Conservation (phyloP, 2,888 invertebrate species). For the Cremastobaeus sp. region DNA sequence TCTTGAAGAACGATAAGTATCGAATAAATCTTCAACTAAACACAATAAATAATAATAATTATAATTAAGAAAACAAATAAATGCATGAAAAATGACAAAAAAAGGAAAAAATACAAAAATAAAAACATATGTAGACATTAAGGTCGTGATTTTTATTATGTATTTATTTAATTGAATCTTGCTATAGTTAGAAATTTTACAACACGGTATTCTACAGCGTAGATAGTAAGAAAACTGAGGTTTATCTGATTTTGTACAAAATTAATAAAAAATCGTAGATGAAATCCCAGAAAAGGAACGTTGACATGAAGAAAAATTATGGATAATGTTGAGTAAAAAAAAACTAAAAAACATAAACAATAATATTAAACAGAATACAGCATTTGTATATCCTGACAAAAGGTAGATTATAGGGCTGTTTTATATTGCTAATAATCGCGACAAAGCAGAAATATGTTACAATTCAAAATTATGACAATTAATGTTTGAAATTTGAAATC, state of each 20-base stretch:
- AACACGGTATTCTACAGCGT: slow-evolving; percentile 33
- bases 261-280: slow-evolving; percentile 34
- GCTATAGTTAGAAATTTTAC: slow-evolving; percentile 52
- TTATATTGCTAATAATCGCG: slow-evolving; percentile 31
- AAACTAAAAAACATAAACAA: background rate
- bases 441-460: slow-evolving; percentile 10
- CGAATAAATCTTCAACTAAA: slow-evolving; percentile 62
- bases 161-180: slow-evolving; percentile 74
- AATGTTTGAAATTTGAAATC: slow-evolving; percentile 1
- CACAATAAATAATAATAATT: slow-evolving; percentile 59
- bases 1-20: slow-evolving; percentile 92
- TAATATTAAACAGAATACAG: slow-evolving; percentile 1
- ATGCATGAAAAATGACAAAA: slow-evolving; percentile 12
- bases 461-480: background rate
- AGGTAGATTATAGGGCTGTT: slow-evolving; percentile 43
- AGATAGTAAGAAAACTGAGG: slow-evolving; percentile 32
- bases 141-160: slow-evolving; percentile 74
- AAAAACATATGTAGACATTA: slow-evolving; percentile 66
- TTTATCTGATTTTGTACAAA: slow-evolving; percentile 54
- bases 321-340: background rate
- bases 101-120: slow-evolving; percentile 11
- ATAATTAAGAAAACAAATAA: slow-evolving; percentile 33
- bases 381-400: slow-evolving; percentile 45
- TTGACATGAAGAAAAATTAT: slow-evolving; percentile 1
- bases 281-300: too few species aligned